Evolutionary conservation across 2,113 vertebrate species (phyloP).

Genomic region (Rhombomys opimus): DNA sequence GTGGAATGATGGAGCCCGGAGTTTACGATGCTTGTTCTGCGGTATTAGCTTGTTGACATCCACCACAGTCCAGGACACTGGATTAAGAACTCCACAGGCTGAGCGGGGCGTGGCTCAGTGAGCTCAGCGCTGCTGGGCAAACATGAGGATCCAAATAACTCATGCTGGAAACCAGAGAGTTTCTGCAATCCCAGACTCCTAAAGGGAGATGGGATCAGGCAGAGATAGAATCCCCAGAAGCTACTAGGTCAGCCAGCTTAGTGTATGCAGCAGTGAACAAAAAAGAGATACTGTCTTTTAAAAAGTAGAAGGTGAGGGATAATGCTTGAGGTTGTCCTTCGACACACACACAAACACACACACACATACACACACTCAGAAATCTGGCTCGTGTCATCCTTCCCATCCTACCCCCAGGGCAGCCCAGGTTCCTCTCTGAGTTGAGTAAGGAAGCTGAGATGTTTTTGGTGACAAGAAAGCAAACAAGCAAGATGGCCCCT

Average conservation of each 20-base stretch:
- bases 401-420: neutral
- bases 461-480: neutral
- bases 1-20: neutral
- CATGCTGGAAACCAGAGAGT: neutral
- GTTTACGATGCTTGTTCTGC: neutral
- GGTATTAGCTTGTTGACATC: neutral
- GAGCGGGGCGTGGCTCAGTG: neutral
- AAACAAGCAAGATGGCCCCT: neutral
- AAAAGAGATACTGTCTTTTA: neutral
- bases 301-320: neutral
- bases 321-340: neutral
- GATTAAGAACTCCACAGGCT: neutral
- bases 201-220: neutral
- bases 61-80: neutral
- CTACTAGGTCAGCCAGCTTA: neutral
- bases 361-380: neutral
- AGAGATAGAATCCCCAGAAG: neutral
- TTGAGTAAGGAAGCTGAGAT: neutral
- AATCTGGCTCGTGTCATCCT: neutral
- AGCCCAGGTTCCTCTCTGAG: neutral
- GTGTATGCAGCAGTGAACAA: neutral
- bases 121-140: no score
- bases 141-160: no score
- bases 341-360: rapidly evolving
- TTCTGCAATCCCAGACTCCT: neutral